These are phyloP conservation scores for Octonoba sinensis DNA, from an alignment of 2,888 invertebrate species.

Conservation along the genomic window DNA sequence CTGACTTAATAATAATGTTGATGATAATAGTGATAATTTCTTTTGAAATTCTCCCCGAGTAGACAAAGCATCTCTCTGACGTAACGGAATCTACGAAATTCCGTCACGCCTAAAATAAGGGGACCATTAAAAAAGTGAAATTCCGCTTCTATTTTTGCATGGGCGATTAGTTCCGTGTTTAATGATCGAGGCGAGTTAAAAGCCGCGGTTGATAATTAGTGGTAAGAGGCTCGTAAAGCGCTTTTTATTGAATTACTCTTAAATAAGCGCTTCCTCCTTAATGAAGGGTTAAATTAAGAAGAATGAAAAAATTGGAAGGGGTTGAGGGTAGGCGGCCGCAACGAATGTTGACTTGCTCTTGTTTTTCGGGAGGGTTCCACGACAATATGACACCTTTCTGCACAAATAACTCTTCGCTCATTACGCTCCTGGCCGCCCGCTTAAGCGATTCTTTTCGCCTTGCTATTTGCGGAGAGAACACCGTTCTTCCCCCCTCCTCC, in stretches of 20 bases:
- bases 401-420: constrained; percentile 62
- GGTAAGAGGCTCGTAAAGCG: constrained; percentile 58
- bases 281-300: constrained; percentile 64
- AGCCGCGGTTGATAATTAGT: constrained; percentile 63
- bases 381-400: constrained; percentile 64
- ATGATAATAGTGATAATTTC: no score
- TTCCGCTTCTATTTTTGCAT: constrained; percentile 40
- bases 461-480: constrained; percentile 45
- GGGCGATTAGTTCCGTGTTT: constrained; percentile 58
- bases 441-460: constrained; percentile 41
- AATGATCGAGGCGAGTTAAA: constrained; percentile 62
- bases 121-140: constrained; percentile 48
- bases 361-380: constrained; percentile 50
- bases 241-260: constrained; percentile 64
- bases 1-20: no score
- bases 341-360: constrained; percentile 58
- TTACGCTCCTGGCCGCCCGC: constrained; percentile 44
- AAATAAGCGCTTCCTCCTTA: constrained; percentile 62
- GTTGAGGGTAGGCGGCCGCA: constrained; percentile 23
- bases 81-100: constrained; percentile 29
- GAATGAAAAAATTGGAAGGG: constrained; percentile 39
- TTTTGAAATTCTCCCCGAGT: no score
- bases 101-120: constrained; percentile 25
- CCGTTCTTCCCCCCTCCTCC: neutral
- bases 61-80: no score